A percentile compares a stretch with the other conserved stretches of the same genome.
Evolutionary conservation across 2,888 invertebrate genomes (phyloP).

Genomic region (Drosophila borborema): DNA sequence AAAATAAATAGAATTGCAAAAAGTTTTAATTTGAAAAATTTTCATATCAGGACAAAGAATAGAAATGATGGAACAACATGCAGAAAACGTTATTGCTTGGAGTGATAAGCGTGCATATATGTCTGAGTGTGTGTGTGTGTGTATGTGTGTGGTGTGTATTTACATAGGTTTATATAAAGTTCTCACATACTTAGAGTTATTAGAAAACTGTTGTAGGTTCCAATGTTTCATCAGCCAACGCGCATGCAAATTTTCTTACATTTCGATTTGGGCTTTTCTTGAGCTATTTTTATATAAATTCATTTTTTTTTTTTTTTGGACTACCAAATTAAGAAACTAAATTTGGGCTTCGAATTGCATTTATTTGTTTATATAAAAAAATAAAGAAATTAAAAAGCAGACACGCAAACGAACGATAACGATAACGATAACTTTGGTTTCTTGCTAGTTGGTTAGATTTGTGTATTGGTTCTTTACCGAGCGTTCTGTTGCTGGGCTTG

Average conservation of each 20-base stretch:
- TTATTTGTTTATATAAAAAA: slow-evolving; percentile 11
- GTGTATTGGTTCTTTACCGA: slow-evolving; percentile 61
- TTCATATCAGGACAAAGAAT: slow-evolving; percentile 29
- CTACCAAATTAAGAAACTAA: slow-evolving; percentile 35
- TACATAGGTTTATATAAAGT: neutral
- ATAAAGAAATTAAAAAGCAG: slow-evolving; percentile 17
- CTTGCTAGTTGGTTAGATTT: slow-evolving; percentile 24
- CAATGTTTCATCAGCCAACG: slow-evolving; percentile 29
- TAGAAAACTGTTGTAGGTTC: slow-evolving; percentile 30
- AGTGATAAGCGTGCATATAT: slow-evolving; percentile 40
- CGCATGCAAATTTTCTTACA: slow-evolving; percentile 53
- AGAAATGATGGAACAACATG: slow-evolving; percentile 44
- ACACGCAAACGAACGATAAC: slow-evolving; percentile 43
- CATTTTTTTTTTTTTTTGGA: neutral
- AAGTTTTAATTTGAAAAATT: slow-evolving; percentile 37
- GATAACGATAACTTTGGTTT: slow-evolving; percentile 39
- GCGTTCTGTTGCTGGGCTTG: slow-evolving; percentile 78
- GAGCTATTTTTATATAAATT: neutral
- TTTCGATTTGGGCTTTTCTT: slow-evolving; percentile 11
- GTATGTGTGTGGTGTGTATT: neutral
- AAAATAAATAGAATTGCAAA: slow-evolving; percentile 52
- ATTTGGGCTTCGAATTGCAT: slow-evolving; percentile 17
- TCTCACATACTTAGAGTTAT: slow-evolving; percentile 7
- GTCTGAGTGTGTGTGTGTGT: slow-evolving; percentile 9
- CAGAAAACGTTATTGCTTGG: slow-evolving; percentile 9